A percentile compares a stretch with the other conserved stretches of the same genome.
phyloP scores from a whole-genome alignment of 2,888 invertebrate genomes.

The Acleris holmiana region DNA sequence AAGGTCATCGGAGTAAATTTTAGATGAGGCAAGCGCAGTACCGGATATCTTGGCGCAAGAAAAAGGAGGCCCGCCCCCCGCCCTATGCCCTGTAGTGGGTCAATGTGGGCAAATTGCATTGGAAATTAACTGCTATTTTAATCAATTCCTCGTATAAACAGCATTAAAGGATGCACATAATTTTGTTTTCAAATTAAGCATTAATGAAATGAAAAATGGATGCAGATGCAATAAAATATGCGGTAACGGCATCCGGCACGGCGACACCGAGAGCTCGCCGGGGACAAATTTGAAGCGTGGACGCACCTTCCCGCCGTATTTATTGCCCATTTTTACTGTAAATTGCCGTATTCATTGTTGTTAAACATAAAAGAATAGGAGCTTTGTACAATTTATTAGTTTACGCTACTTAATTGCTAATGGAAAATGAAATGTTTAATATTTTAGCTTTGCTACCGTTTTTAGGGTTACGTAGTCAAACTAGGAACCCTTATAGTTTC shows the following conservation, averaged over 20 bases:
- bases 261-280: conserved; percentile 55
- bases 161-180: background rate
- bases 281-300: conserved; percentile 58
- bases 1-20: no score
- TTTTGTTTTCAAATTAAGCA: conserved; percentile 20
- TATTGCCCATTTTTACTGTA: conserved; percentile 54
- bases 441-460: background rate
- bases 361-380: conserved; percentile 19
- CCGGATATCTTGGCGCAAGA: no score
- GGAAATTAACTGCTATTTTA: background rate
- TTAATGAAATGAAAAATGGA: conserved; percentile 50
- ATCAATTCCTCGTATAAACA: background rate
- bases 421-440: background rate
- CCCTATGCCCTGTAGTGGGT: no score
- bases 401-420: conserved; percentile 3
- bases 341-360: conserved; percentile 42
- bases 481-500: no score
- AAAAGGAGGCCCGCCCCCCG: no score
- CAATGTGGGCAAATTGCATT: no score
- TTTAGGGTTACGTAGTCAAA: background rate
- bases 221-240: conserved; percentile 60
- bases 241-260: conserved; percentile 57
- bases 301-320: conserved; percentile 52
- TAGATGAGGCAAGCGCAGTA: no score
- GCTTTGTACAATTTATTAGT: conserved; percentile 25